These are phyloP conservation scores for Cheilosia soror DNA, from an alignment of 2,888 invertebrate species.

Conservation along the genomic window DNA sequence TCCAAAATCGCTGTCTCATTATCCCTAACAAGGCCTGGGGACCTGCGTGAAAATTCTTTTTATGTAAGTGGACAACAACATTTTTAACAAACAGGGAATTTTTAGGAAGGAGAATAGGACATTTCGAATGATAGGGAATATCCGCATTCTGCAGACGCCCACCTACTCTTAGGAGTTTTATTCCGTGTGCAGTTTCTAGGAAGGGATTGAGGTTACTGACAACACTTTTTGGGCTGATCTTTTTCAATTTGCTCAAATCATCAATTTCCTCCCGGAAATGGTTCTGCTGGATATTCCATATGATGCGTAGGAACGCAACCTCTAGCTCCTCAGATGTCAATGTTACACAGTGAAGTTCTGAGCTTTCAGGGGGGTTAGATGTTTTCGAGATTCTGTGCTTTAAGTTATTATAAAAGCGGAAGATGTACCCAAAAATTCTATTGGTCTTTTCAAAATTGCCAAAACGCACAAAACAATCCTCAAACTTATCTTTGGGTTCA, in stretches of 20 bases:
- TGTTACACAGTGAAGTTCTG: neutral
- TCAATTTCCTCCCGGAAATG: constrained; percentile 3
- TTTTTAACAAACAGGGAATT: constrained; percentile 23
- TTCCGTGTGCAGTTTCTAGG: constrained; percentile 46
- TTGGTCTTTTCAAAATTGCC: neutral
- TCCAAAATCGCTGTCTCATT: constrained; percentile 18
- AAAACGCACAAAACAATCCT: neutral
- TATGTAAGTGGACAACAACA: constrained; percentile 25
- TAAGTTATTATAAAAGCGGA: neutral
- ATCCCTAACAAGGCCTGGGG: constrained; percentile 28
- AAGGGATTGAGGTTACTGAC: constrained; percentile 55
- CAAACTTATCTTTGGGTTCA: neutral
- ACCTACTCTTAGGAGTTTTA: constrained; percentile 76
- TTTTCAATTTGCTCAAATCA: neutral
- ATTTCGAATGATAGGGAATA: constrained; percentile 57
- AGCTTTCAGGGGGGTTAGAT: neutral
- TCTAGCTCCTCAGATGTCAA: neutral
- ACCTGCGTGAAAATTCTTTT: constrained; percentile 42
- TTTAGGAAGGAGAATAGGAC: constrained; percentile 76
- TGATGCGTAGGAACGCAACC: neutral
- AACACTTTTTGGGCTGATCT: constrained; percentile 3
- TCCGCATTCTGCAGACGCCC: constrained; percentile 76
- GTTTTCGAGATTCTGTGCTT: neutral
- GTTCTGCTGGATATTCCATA: neutral
- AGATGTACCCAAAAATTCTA: constrained; percentile 7